Percentiles rank a stretch among this genome's conserved stretches.
Conservation (phyloP, 2,113 vertebrate genomes). For the Hyperoodon ampullatus region DNA sequence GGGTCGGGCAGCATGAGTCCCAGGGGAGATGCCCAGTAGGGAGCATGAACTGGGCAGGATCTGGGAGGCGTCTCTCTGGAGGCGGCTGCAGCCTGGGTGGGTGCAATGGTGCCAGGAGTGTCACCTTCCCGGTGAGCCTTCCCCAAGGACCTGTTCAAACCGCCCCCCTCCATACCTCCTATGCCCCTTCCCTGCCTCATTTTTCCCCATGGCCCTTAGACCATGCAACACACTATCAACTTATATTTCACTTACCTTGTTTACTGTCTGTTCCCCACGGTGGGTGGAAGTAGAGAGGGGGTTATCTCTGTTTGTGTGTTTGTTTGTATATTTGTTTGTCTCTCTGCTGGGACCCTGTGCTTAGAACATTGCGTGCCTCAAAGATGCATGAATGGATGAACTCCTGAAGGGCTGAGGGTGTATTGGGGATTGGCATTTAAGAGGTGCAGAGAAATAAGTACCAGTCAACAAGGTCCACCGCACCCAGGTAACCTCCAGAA, state of each 20-base stretch:
- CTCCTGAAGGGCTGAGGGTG: background rate
- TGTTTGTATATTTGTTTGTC: background rate
- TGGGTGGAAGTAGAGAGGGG: rapidly evolving
- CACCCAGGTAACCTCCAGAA: background rate
- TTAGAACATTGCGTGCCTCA: background rate
- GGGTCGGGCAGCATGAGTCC: rapidly evolving
- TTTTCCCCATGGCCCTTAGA: background rate
- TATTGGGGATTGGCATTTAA: background rate
- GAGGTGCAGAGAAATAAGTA: background rate
- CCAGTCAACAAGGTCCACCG: background rate
- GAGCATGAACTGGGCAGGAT: background rate
- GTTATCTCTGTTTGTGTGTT: background rate
- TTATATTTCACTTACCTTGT: background rate
- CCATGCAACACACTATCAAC: rapidly evolving
- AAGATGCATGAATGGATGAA: background rate
- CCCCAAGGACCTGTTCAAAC: background rate
- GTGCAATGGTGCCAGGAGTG: too few species aligned
- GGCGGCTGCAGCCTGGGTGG: background rate
- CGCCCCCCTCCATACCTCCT: background rate
- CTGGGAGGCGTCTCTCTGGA: background rate
- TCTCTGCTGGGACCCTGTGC: background rate
- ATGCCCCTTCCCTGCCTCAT: background rate
- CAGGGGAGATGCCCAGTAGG: rapidly evolving
- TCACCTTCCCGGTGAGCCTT: background rate
- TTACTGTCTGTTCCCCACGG: background rate